A percentile compares a stretch with the other conserved stretches of the same genome.
These are phyloP conservation scores for Platyscelio sp. DNA, from an alignment of 2,888 invertebrate species.

Conservation along the genomic window DNA sequence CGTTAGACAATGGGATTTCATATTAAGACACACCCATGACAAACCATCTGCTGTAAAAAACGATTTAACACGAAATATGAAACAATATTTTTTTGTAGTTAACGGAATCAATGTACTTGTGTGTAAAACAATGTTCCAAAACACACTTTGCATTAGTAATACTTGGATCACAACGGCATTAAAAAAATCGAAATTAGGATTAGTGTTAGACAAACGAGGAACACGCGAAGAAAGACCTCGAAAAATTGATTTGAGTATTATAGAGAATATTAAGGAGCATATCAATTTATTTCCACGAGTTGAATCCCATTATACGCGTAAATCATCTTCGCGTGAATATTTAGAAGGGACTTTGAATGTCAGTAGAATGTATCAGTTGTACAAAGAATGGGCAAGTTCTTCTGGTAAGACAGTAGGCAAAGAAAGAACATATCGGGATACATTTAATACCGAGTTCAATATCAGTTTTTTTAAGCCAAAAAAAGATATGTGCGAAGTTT, in stretches of 20 bases:
- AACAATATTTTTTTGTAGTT: conserved; percentile 15
- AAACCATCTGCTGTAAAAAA: conserved; percentile 1
- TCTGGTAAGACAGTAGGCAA: conserved; percentile 9
- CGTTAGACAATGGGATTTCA: conserved; percentile 33
- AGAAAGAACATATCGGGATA: conserved; percentile 34
- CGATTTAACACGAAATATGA: conserved; percentile 4
- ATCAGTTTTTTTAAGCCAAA: conserved; percentile 38
- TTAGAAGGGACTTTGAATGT: conserved; percentile 17
- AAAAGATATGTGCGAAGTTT: conserved; percentile 40
- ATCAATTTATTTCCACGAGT: conserved; percentile 37
- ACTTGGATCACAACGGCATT: conserved; percentile 30
- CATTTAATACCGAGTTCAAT: conserved; percentile 29
- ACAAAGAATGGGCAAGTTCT: conserved; percentile 23
- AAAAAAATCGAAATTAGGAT: conserved; percentile 13
- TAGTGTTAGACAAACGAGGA: conserved; percentile 30
- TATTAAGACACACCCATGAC: neutral
- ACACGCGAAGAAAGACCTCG: conserved; percentile 12
- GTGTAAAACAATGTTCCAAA: conserved; percentile 50
- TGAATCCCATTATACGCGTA: conserved; percentile 37
- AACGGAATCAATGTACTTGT: neutral
- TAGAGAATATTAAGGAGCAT: conserved; percentile 22
- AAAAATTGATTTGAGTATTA: neutral
- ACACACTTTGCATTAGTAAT: conserved; percentile 25
- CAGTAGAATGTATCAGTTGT: conserved; percentile 37
- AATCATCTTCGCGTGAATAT: conserved; percentile 13